Conservation (phyloP, 1,140 invertebrate species). For the Wasmannia auropunctata region DNA sequence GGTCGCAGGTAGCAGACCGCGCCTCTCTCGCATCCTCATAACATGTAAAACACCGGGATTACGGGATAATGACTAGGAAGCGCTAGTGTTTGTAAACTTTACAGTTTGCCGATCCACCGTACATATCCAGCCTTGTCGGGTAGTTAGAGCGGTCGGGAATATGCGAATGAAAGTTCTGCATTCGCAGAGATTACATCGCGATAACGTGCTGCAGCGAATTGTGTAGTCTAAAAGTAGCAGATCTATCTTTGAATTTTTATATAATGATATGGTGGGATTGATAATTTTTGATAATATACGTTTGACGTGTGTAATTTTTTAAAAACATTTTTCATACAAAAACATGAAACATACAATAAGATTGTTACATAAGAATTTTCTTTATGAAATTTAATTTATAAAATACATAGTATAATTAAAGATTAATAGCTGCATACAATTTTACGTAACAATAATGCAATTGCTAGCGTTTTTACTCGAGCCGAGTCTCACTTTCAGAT, state of each 20-base stretch:
- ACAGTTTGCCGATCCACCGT: slow-evolving; percentile 40
- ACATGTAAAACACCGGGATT: slow-evolving; percentile 84
- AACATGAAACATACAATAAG: background rate
- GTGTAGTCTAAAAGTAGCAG: background rate
- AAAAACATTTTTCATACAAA: background rate
- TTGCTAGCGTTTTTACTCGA: background rate
- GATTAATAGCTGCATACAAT: background rate
- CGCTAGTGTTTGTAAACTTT: slow-evolving; percentile 68
- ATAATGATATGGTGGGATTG: too few relatives aligned
- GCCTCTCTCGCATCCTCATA: slow-evolving; percentile 76
- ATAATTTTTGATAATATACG: background rate
- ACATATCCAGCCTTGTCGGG: slow-evolving; percentile 30
- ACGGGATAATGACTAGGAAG: slow-evolving; percentile 78
- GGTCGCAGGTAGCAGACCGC: slow-evolving; percentile 74
- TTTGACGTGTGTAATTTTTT: background rate
- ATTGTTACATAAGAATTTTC: background rate
- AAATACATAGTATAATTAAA: slow-evolving; percentile 2
- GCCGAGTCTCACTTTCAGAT: background rate
- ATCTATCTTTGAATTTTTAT: background rate
- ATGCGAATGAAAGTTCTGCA: slow-evolving; percentile 33
- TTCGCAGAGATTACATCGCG: slow-evolving; percentile 31
- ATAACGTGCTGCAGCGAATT: background rate
- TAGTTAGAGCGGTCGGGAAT: slow-evolving; percentile 30
- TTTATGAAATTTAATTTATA: background rate
- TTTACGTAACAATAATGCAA: background rate